These are phyloP conservation scores for Vidua macroura DNA, from an alignment of 2,113 vertebrate species.

Conservation along the genomic window DNA sequence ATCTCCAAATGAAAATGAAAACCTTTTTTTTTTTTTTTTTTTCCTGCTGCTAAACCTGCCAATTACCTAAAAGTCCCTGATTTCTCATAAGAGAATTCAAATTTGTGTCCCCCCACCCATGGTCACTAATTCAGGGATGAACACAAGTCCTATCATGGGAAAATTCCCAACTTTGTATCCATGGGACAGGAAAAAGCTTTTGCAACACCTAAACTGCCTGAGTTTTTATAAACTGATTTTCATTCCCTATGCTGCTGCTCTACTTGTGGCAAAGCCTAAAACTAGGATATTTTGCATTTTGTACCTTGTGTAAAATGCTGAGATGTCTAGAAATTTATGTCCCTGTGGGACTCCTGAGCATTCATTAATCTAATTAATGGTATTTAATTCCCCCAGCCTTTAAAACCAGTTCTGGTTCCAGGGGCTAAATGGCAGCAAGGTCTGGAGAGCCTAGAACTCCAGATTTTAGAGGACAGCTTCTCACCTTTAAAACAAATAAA, in stretches of 20 bases:
- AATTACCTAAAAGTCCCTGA: not conserved
- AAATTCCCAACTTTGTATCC: not conserved
- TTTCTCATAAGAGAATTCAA: not conserved
- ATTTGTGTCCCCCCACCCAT: not conserved
- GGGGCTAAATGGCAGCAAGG: not conserved
- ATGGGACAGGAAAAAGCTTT: not conserved
- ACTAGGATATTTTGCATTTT: not conserved
- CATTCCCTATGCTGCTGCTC: fast-evolving
- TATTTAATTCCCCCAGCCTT: not conserved
- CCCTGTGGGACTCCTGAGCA: not conserved
- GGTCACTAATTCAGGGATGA: not conserved
- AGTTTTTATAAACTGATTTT: not conserved
- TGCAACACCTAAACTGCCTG: not conserved
- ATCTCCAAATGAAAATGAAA: not conserved
- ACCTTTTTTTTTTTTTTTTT: not conserved
- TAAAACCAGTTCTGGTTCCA: not conserved
- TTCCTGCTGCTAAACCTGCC: not conserved
- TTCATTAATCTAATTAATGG: not conserved
- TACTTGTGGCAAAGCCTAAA: not conserved
- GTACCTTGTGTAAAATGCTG: not conserved
- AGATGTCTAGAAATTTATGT: not conserved
- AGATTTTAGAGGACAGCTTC: not conserved
- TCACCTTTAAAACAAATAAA: not conserved
- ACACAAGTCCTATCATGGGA: not conserved
- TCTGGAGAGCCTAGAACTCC: not conserved